These are phyloP conservation scores for Steinernema feltiae DNA, from an alignment of 1,140 invertebrate species.

Conservation along the genomic window DNA sequence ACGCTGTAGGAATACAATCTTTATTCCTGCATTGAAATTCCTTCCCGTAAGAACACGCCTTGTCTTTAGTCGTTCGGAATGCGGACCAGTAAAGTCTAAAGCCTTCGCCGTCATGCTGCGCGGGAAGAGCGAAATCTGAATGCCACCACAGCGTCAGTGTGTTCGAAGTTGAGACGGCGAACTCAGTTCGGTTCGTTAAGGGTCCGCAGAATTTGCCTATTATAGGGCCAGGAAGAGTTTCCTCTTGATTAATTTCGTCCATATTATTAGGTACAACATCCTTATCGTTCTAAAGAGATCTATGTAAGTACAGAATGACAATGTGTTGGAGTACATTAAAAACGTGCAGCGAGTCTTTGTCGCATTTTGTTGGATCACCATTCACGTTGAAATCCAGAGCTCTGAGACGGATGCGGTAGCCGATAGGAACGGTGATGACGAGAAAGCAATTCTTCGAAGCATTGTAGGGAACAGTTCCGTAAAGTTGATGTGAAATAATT, in stretches of 20 bases:
- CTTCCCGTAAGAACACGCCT: slow-evolving; percentile 14
- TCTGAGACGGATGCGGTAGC: slow-evolving; percentile 32
- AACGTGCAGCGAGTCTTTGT: slow-evolving; percentile 36
- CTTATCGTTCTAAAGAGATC: not conserved
- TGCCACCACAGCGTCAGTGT: slow-evolving; percentile 41
- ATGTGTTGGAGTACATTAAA: slow-evolving; percentile 29
- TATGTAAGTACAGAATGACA: not conserved
- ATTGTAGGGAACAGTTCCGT: slow-evolving; percentile 33
- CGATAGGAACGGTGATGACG: slow-evolving; percentile 31
- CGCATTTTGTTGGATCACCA: slow-evolving; percentile 21
- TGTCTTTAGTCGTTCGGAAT: slow-evolving; percentile 21
- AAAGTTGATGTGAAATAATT: slow-evolving; percentile 26
- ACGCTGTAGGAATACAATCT: slow-evolving; percentile 35
- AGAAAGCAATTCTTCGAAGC: slow-evolving; percentile 34
- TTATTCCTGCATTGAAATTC: slow-evolving; percentile 32
- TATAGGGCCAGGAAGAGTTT: slow-evolving; percentile 33
- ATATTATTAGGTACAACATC: not conserved
- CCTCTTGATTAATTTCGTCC: slow-evolving; percentile 1
- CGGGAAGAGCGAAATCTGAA: slow-evolving; percentile 25
- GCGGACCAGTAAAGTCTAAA: slow-evolving; percentile 31
- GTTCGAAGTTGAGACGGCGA: slow-evolving; percentile 29
- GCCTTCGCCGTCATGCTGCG: slow-evolving; percentile 19
- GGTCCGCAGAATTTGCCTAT: slow-evolving; percentile 36
- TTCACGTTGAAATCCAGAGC: slow-evolving; percentile 36
- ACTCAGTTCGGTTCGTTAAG: slow-evolving; percentile 20